Conservation (phyloP, 2,113 vertebrate species). For the human (Homo sapiens) region DNA sequence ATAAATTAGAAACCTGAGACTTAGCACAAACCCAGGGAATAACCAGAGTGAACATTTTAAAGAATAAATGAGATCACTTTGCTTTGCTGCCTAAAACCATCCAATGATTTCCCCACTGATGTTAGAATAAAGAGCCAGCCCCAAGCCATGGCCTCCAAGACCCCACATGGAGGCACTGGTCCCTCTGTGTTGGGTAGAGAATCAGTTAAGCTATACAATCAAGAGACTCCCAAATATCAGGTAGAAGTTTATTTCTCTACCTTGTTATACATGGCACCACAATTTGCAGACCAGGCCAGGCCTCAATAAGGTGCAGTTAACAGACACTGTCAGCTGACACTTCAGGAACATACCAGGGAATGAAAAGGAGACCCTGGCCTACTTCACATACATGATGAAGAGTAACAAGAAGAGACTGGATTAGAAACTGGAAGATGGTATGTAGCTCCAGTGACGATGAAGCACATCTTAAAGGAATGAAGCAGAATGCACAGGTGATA, state of each 20-base stretch:
- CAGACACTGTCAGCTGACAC: slow-evolving; percentile 92
- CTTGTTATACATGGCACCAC: slow-evolving; percentile 89
- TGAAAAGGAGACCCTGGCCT: slow-evolving; percentile 93
- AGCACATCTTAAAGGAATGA: slow-evolving; percentile 42
- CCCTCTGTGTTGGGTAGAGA: background rate
- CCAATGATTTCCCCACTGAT: background rate
- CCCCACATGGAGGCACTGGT: background rate
- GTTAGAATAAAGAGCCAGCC: background rate
- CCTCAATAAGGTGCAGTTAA: slow-evolving; percentile 92
- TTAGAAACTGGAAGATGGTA: slow-evolving; percentile 88
- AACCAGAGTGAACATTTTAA: slow-evolving; percentile 50
- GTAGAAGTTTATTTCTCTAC: background rate
- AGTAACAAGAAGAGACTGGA: slow-evolving; percentile 93
- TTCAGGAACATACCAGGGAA: slow-evolving; percentile 92
- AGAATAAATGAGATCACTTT: slow-evolving; percentile 62
- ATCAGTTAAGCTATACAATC: background rate
- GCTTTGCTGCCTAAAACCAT: slow-evolving; percentile 37
- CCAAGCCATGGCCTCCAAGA: background rate
- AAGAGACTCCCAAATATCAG: background rate
- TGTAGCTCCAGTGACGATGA: slow-evolving; percentile 86
- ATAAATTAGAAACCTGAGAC: slow-evolving; percentile 71
- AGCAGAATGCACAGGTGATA: slow-evolving; percentile 50
- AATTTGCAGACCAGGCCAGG: slow-evolving; percentile 92
- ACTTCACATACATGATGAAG: slow-evolving; percentile 94
- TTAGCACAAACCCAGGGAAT: slow-evolving; percentile 31